Evolutionary conservation across 2,113 vertebrate genomes (phyloP).

Genomic region (Istiophorus platypterus): DNA sequence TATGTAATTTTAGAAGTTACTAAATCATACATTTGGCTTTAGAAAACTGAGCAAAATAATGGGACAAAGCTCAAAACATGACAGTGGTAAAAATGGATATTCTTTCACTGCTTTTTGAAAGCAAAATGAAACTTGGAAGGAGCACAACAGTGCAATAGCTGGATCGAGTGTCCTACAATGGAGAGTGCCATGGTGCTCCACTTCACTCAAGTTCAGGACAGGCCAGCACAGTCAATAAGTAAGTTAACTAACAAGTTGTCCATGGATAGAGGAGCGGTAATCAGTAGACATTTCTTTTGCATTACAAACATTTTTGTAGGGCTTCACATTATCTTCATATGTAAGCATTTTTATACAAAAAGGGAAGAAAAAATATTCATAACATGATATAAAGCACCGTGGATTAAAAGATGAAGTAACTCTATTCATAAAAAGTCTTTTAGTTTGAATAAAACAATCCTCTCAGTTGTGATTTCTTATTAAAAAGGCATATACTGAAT

Average conservation of each 20-base stretch:
- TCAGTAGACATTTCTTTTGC: constrained; percentile 86
- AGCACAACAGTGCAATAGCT: constrained; percentile 55
- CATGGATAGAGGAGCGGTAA: constrained; percentile 70
- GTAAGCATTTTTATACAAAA: constrained; percentile 78
- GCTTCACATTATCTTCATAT: constrained; percentile 88
- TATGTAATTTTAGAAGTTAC: constrained; percentile 22
- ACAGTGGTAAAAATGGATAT: constrained; percentile 61
- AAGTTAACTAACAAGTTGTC: constrained; percentile 61
- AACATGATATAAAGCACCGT: constrained; percentile 81
- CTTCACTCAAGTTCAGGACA: constrained; percentile 64
- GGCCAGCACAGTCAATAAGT: constrained; percentile 51
- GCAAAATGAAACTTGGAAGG: constrained; percentile 53
- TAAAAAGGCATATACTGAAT: constrained; percentile 80
- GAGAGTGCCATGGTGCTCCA: constrained; percentile 38
- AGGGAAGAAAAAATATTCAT: constrained; percentile 55
- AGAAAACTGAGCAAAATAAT: constrained; percentile 34
- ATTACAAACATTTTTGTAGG: constrained; percentile 79
- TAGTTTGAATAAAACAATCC: constrained; percentile 66
- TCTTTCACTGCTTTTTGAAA: constrained; percentile 64
- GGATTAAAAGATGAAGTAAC: constrained; percentile 79
- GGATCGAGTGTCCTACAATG: constrained; percentile 48
- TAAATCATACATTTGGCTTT: constrained; percentile 67
- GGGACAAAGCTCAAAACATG: constrained; percentile 51
- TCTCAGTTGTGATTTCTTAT: constrained; percentile 73
- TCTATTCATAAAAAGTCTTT: constrained; percentile 76